Evolutionary conservation across 2,888 invertebrate genomes (phyloP), one percentile per base, ranked within the genome.

Genomic region (Drosophila nr. perissopoda): DNA sequence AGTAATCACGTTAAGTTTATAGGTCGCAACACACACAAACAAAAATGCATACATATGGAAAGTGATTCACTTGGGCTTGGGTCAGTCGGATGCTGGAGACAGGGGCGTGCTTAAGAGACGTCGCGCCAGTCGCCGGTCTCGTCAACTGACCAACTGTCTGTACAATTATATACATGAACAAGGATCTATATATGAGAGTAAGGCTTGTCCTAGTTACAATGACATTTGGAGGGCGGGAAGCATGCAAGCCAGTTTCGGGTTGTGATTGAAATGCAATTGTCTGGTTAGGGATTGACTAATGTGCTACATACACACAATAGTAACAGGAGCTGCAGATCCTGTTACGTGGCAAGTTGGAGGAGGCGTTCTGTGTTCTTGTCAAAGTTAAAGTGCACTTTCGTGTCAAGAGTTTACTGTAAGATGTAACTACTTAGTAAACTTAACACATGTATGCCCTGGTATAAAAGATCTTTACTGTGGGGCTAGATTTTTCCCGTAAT

Each of bases 101-200:
- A 91, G 91, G 85, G 91, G 91, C 91, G 91, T 91, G 83, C 80
- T 83, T 70, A 76, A 7, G 80, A 85, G 80, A 83, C 90, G 91
- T 87, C 91, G 84, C 87, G 91, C 78, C 91, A 89, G 89, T 81
- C 76, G 87, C 61, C 76, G 65, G 71, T 59, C 74, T 63, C 81
- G 69, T 71, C 85, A 78, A 74, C 80, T 85, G 89, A 67, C 87
- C 89, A 73, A 69, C 76, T 78, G 78, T 71, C 72, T 76, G 59
- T 45, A 54, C 70, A 71, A 62, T 74, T 73, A 62, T 62, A 53
- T n/a, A 2, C 45, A 8, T 16, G 45, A 45, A 16, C 16, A 33
- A 59, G 71, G 75, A 69, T 64, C 56, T 40, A 56, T 59, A 62
- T 49, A 45, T 49, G 74, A 31, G 52, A 33, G 36, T 40, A 58